Percentiles rank a stretch among this genome's conserved stretches.
Conservation (phyloP, 1,140 invertebrate species). For the Amphibalanus amphitrite region DNA sequence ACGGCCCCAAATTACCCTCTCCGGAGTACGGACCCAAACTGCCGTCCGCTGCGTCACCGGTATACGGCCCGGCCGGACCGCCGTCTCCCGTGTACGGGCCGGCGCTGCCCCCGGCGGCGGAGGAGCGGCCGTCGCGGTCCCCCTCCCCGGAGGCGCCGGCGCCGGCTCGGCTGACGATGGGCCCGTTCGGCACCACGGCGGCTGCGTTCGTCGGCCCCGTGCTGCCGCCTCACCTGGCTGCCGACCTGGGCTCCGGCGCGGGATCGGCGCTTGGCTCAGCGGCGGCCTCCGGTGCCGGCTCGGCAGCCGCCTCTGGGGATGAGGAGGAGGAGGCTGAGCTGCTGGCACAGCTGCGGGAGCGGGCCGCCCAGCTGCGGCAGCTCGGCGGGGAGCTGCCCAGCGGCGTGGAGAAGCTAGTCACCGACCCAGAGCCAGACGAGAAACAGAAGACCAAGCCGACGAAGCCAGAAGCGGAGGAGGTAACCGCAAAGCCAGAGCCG, state of each 20-base stretch:
- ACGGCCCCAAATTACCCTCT: neutral
- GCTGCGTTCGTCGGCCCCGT: constrained; percentile 10
- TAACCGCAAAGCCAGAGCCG: too few relatives aligned
- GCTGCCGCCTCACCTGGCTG: constrained; percentile 4
- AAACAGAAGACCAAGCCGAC: too few relatives aligned
- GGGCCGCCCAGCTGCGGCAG: constrained; percentile 27
- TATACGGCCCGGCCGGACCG: neutral
- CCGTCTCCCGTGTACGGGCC: neutral
- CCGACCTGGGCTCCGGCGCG: constrained; percentile 6
- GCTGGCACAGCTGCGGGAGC: constrained; percentile 25
- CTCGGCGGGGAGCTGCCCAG: constrained; percentile 26
- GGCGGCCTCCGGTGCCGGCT: neutral
- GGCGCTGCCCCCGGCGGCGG: too few relatives aligned
- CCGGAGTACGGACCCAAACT: neutral
- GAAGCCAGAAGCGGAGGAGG: too few relatives aligned
- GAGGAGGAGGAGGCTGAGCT: constrained; percentile 27
- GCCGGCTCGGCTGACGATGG: neutral
- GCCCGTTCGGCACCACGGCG: constrained; percentile 3
- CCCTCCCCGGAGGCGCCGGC: constrained; percentile 13
- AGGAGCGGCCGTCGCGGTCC: neutral
- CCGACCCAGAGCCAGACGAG: neutral
- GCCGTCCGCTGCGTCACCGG: neutral
- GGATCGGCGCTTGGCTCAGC: too few relatives aligned
- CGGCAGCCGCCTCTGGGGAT: constrained; percentile 2
- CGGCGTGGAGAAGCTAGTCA: constrained; percentile 21